These are phyloP conservation scores for Nebria brevicollis DNA, from an alignment of 2,888 invertebrate species.

Conservation along the genomic window DNA sequence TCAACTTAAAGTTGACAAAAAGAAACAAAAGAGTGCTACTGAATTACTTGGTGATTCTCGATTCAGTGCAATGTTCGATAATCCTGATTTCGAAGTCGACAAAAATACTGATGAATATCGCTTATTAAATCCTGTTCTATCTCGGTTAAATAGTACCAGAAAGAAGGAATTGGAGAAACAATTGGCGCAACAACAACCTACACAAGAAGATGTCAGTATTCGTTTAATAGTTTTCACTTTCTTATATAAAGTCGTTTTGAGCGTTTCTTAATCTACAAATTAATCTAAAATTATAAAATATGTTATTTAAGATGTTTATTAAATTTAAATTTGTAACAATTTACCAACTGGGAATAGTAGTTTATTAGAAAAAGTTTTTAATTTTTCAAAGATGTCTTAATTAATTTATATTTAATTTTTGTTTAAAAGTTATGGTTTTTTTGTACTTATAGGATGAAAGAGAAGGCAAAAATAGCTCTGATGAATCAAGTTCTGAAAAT, in stretches of 20 bases:
- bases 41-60: slow-evolving; percentile 86
- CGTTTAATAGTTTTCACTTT: no score
- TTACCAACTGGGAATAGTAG: no score
- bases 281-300: no score
- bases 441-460: slow-evolving; percentile 57
- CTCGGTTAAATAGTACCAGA: slow-evolving; percentile 79
- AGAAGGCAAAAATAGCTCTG: slow-evolving; percentile 63
- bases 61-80: slow-evolving; percentile 90
- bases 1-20: slow-evolving; percentile 66
- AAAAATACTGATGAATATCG: slow-evolving; percentile 86
- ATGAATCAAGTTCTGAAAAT: slow-evolving; percentile 57
- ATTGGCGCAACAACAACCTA: slow-evolving; percentile 65
- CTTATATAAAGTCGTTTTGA: no score
- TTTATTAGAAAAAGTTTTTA: no score
- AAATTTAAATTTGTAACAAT: no score
- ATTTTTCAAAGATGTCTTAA: no score
- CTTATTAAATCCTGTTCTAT: slow-evolving; percentile 88
- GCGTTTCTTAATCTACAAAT: no score
- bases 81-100: slow-evolving; percentile 93
- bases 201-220: slow-evolving; percentile 62
- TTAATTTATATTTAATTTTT: no score
- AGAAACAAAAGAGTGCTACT: slow-evolving; percentile 67
- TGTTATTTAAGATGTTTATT: no score
- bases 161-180: slow-evolving; percentile 70
- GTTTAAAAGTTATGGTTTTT: slow-evolving; percentile 4